A percentile compares a stretch with the other conserved stretches of the same genome.
Conservation (phyloP, 2,888 invertebrate genomes). For the Eristalinus sepulchralis region DNA sequence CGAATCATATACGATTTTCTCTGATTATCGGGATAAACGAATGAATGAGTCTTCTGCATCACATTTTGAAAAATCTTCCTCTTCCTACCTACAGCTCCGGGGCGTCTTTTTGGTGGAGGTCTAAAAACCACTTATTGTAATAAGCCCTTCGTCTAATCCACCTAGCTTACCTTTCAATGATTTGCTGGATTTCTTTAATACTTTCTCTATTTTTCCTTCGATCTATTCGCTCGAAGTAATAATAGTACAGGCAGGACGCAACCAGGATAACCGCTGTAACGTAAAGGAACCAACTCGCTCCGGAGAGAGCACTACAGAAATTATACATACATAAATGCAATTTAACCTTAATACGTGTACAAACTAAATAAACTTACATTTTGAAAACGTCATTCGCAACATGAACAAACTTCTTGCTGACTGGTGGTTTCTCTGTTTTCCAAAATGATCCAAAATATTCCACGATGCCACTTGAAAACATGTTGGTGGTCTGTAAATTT, state of each 20-base stretch:
- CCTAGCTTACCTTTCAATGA: constrained; percentile 75
- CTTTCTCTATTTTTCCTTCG: constrained; percentile 68
- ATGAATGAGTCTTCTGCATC: constrained; percentile 76
- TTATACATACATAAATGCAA: too few relatives aligned
- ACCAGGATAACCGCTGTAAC: constrained; percentile 74
- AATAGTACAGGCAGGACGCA: constrained; percentile 75
- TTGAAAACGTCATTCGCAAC: neutral
- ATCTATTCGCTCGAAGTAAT: constrained; percentile 74
- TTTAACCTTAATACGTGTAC: too few relatives aligned
- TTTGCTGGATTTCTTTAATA: constrained; percentile 74
- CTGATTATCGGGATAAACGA: constrained; percentile 73
- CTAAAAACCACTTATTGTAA: constrained; percentile 66
- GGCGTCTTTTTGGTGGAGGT: constrained; percentile 77
- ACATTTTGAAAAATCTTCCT: constrained; percentile 78
- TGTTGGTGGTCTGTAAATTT: neutral
- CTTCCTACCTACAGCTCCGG: constrained; percentile 77
- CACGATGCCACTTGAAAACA: neutral
- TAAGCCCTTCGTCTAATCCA: neutral
- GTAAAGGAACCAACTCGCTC: constrained; percentile 78
- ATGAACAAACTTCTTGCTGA: neutral
- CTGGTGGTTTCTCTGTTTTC: neutral
- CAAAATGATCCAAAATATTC: neutral
- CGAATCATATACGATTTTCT: constrained; percentile 73
- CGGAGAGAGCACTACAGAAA: constrained; percentile 73
- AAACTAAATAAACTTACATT: neutral